Evolutionary conservation across 2,888 invertebrate species (phyloP).

Genomic region (Limnephilus marmoratus): DNA sequence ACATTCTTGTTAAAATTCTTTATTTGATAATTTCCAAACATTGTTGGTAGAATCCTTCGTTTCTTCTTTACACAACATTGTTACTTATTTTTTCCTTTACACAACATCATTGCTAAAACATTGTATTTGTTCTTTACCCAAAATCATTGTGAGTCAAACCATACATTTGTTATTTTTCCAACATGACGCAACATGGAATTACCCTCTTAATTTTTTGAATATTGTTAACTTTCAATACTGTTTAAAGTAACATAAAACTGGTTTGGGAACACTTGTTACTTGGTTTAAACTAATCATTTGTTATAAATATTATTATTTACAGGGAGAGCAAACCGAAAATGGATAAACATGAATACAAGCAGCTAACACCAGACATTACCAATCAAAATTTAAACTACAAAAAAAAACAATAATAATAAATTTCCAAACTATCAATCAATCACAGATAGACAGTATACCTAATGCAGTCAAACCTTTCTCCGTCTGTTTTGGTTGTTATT

Average conservation of each 20-base stretch:
- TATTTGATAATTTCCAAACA: neutral
- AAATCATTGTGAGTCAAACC: neutral
- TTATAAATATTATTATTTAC: slow-evolving; percentile 60
- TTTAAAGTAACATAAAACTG: neutral
- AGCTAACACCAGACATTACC: slow-evolving; percentile 41
- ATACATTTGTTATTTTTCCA: neutral
- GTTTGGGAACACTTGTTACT: neutral
- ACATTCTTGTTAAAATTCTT: neutral
- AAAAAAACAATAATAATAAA: neutral
- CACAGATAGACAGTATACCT: neutral
- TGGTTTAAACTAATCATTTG: neutral
- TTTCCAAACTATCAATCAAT: neutral
- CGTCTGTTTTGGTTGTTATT: neutral
- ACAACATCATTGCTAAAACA: no score
- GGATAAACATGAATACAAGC: slow-evolving; percentile 59
- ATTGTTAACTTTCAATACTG: neutral
- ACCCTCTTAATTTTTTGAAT: neutral
- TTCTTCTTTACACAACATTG: neutral
- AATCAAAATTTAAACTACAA: neutral
- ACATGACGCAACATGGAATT: neutral
- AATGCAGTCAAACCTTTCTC: neutral
- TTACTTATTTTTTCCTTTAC: neutral
- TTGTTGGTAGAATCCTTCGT: no score
- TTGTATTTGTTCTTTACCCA: neutral
- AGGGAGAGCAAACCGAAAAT: slow-evolving; percentile 64